Percentiles rank a stretch among this genome's conserved stretches.
Evolutionary conservation across 2,888 invertebrate genomes (phyloP).

Genomic region (Caenorhabditis macrosperma): DNA sequence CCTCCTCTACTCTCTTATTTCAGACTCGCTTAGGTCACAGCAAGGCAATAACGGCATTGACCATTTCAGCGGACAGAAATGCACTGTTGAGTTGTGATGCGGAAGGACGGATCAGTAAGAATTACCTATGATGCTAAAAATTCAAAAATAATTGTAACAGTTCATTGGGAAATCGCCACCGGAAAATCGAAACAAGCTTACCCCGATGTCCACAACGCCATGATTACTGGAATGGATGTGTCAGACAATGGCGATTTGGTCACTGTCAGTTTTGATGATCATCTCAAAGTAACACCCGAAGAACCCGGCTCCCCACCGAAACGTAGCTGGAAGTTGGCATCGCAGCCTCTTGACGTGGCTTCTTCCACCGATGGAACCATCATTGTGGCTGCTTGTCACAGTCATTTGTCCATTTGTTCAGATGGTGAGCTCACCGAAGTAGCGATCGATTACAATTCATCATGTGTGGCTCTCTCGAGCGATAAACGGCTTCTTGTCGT

Average conservation of each 20-base stretch:
- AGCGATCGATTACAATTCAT: slow-evolving; percentile 86
- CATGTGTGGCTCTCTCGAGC: slow-evolving; percentile 88
- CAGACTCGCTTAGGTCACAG: slow-evolving; percentile 88
- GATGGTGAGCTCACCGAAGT: background rate
- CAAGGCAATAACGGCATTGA: slow-evolving; percentile 94
- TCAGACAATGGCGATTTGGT: slow-evolving; percentile 84
- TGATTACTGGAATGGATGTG: slow-evolving; percentile 90
- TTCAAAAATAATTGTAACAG: slow-evolving; percentile 42
- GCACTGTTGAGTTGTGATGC: slow-evolving; percentile 94
- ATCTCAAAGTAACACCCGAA: slow-evolving; percentile 82
- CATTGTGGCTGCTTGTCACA: slow-evolving; percentile 88
- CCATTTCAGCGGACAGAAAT: slow-evolving; percentile 85
- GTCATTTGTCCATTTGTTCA: slow-evolving; percentile 80
- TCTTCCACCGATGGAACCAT: slow-evolving; percentile 81
- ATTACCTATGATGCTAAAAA: background rate
- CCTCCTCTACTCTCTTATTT: background rate
- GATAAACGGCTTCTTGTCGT: slow-evolving; percentile 89
- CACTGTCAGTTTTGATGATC: slow-evolving; percentile 95
- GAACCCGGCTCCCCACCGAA: background rate
- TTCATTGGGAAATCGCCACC: slow-evolving; percentile 81
- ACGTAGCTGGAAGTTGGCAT: slow-evolving; percentile 65
- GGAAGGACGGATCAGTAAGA: slow-evolving; percentile 88
- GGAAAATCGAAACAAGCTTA: slow-evolving; percentile 89
- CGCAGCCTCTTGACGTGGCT: slow-evolving; percentile 78
- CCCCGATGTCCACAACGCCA: slow-evolving; percentile 90